These are phyloP conservation scores for Notarius lentiginosus DNA, from an alignment of 2,113 vertebrate genomes.

Conservation along the genomic window DNA sequence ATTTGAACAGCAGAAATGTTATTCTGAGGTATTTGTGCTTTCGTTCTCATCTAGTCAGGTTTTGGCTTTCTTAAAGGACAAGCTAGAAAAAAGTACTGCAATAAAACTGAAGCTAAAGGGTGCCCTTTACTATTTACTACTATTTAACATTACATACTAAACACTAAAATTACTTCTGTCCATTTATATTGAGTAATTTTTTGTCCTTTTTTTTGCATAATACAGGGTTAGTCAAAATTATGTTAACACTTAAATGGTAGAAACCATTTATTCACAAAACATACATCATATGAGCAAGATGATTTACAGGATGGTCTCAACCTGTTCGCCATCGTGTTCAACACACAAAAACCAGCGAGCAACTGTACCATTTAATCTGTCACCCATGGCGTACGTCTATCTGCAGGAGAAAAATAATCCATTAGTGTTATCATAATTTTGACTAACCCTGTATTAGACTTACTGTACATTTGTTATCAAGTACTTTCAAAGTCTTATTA, in stretches of 20 bases:
- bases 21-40: constrained; percentile 41
- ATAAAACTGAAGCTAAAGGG: background rate
- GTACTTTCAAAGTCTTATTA: background rate
- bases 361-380: too few species aligned
- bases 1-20: constrained; percentile 56
- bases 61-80: constrained; percentile 11
- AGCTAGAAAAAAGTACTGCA: background rate
- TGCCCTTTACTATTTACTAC: background rate
- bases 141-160: background rate
- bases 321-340: too few species aligned
- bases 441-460: background rate
- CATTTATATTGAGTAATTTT: background rate
- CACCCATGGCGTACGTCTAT: too few species aligned
- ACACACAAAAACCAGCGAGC: too few species aligned
- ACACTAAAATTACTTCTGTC: background rate
- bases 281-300: too few species aligned
- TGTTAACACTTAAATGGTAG: too few species aligned
- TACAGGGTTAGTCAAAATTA: too few species aligned
- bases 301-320: too few species aligned
- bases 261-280: too few species aligned
- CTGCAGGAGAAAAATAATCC: too few species aligned
- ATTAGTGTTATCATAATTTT: too few species aligned
- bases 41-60: background rate
- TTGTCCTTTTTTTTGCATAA: background rate
- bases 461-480: background rate